phyloP scores from a whole-genome alignment of 2,888 invertebrate species.

The Argyra leucocephala region DNA sequence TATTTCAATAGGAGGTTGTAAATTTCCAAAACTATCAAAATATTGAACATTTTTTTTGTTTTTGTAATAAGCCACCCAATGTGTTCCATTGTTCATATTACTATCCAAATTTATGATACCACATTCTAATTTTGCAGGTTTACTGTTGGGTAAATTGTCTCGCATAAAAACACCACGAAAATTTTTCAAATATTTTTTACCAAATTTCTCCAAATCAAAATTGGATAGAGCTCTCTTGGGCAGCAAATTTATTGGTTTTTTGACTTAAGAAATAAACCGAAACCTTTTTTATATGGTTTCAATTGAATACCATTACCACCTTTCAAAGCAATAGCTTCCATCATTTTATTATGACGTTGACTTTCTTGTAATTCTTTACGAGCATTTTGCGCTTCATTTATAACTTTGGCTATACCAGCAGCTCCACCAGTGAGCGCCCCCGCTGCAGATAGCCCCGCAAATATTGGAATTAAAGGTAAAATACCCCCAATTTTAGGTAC shows the following conservation, averaged over 20 bases:
- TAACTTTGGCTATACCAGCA: slow-evolving; percentile 33
- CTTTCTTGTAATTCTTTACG: slow-evolving; percentile 30
- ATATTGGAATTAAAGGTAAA: slow-evolving; percentile 32
- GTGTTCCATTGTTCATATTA: slow-evolving; percentile 28
- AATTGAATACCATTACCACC: slow-evolving; percentile 31
- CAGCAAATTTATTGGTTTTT: slow-evolving; percentile 28
- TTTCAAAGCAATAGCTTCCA: slow-evolving; percentile 33
- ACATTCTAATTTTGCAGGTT: neutral
- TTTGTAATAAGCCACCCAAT: slow-evolving; percentile 35
- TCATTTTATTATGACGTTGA: slow-evolving; percentile 30
- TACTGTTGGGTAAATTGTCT: slow-evolving; percentile 26
- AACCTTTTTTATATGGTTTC: too few species aligned
- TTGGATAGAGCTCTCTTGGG: slow-evolving; percentile 22
- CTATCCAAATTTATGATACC: slow-evolving; percentile 26
- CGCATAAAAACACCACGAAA: slow-evolving; percentile 31
- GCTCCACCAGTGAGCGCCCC: slow-evolving; percentile 35
- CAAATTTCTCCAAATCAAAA: slow-evolving; percentile 27
- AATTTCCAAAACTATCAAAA: slow-evolving; percentile 35
- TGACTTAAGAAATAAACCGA: too few species aligned
- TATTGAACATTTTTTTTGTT: slow-evolving; percentile 27
- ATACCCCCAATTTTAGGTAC: slow-evolving; percentile 33
- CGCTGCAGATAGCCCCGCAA: slow-evolving; percentile 33
- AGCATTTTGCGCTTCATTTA: slow-evolving; percentile 32
- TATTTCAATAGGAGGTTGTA: slow-evolving; percentile 29
- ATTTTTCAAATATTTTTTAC: slow-evolving; percentile 27